phyloP scores from a whole-genome alignment of 2,888 invertebrate species.

The Xestia xanthographa region DNA sequence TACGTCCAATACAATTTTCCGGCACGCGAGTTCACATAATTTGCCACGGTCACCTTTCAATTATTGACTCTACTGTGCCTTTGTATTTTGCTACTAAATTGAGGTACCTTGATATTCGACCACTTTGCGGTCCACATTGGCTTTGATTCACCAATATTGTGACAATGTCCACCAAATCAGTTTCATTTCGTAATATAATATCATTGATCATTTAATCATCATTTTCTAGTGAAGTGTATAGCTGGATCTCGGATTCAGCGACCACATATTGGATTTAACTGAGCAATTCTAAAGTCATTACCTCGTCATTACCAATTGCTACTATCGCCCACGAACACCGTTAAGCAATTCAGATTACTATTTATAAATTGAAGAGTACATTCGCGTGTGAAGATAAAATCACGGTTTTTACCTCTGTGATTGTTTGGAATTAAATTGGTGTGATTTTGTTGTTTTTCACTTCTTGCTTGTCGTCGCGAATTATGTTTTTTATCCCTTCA shows the following conservation, averaged over 20 bases:
- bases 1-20: constrained; percentile 47
- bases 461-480: background rate
- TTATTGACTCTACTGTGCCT: constrained; percentile 14
- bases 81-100: constrained; percentile 12
- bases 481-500: constrained; percentile 1
- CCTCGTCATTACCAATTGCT: constrained; percentile 57
- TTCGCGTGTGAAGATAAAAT: constrained; percentile 55
- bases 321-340: constrained; percentile 44
- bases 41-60: constrained; percentile 49
- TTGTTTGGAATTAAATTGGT: constrained; percentile 43
- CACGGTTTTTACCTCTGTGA: constrained; percentile 27
- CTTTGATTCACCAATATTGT: background rate
- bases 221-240: constrained; percentile 13
- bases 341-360: constrained; percentile 54
- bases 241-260: constrained; percentile 24
- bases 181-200: background rate
- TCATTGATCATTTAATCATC: background rate
- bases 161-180: background rate
- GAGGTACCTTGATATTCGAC: constrained; percentile 13
- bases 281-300: constrained; percentile 54
- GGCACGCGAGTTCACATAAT: constrained; percentile 40
- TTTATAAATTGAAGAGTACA: constrained; percentile 50
- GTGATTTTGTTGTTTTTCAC: constrained; percentile 25
- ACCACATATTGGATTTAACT: constrained; percentile 40
- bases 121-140: constrained; percentile 19